Conservation (phyloP, 2,888 invertebrate species). For the Prosopocoilus inquinatus region DNA sequence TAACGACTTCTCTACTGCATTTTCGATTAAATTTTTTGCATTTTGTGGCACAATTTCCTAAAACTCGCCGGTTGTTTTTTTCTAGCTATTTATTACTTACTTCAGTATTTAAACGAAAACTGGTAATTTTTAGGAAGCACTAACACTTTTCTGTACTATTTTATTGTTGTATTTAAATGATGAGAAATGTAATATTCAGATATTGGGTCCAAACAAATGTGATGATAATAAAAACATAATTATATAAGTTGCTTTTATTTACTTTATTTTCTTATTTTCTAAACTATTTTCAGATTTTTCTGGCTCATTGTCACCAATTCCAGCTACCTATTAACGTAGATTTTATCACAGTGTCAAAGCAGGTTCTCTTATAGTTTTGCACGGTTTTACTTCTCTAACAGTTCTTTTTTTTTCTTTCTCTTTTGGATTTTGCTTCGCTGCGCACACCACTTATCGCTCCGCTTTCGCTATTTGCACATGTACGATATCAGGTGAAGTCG, state of each 20-base stretch:
- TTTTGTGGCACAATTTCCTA: neutral
- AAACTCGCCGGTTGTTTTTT: neutral
- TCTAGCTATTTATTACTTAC: neutral
- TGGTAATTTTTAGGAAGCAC: neutral
- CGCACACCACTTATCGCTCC: conserved; percentile 35
- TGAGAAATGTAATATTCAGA: conserved; percentile 21
- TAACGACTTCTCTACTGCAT: neutral
- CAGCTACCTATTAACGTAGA: conserved; percentile 42
- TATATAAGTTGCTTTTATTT: conserved; percentile 34
- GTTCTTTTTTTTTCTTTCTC: conserved; percentile 35
- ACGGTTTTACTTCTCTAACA: conserved; percentile 30
- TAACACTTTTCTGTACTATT: neutral
- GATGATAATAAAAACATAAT: conserved; percentile 28
- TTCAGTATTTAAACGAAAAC: neutral
- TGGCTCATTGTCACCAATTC: conserved; percentile 51
- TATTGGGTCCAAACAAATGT: conserved; percentile 41
- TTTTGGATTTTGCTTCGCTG: conserved; percentile 43
- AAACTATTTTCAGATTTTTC: conserved; percentile 49
- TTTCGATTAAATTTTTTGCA: conserved; percentile 5
- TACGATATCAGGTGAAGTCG: conserved; percentile 36
- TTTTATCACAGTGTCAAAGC: conserved; percentile 21
- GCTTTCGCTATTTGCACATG: conserved; percentile 37
- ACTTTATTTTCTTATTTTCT: conserved; percentile 32
- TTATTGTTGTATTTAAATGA: neutral
- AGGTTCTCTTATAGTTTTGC: conserved; percentile 30